Evolutionary conservation across 2,888 invertebrate genomes (phyloP).

Genomic region (Cremastobaeus sp.): DNA sequence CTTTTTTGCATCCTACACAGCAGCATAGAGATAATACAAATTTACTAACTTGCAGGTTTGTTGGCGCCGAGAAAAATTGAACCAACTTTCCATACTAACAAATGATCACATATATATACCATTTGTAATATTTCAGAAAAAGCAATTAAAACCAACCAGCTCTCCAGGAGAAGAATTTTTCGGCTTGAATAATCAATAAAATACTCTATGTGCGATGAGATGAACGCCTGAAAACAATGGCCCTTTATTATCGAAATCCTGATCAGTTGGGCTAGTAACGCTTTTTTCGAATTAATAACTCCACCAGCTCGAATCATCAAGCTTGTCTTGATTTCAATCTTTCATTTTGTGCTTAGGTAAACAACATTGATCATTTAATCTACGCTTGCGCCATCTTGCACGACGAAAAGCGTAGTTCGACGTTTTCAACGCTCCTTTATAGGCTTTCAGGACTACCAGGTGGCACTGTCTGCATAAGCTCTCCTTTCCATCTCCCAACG

Average conservation of each 20-base stretch:
- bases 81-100: too few relatives aligned
- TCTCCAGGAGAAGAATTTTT: conserved; percentile 7
- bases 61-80: neutral
- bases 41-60: neutral
- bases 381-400: conserved; percentile 62
- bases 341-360: conserved; percentile 40
- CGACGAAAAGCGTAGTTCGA: conserved; percentile 57
- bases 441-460: conserved; percentile 53
- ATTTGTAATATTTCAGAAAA: too few relatives aligned
- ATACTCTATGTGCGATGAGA: too few relatives aligned
- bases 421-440: conserved; percentile 55
- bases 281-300: too few relatives aligned
- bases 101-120: too few relatives aligned
- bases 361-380: conserved; percentile 57
- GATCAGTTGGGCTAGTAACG: too few relatives aligned
- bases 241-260: too few relatives aligned
- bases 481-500: conserved; percentile 45
- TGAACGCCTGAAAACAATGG: too few relatives aligned
- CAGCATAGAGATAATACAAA: conserved; percentile 1
- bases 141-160: neutral
- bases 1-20: conserved; percentile 2
- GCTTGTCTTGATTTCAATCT: too few relatives aligned
- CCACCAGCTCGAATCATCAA: too few relatives aligned
- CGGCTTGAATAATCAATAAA: conserved; percentile 35
- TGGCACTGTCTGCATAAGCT: conserved; percentile 62